Evolutionary conservation across 2,113 vertebrate genomes (phyloP).

Genomic region (Laticauda laticaudata): DNA sequence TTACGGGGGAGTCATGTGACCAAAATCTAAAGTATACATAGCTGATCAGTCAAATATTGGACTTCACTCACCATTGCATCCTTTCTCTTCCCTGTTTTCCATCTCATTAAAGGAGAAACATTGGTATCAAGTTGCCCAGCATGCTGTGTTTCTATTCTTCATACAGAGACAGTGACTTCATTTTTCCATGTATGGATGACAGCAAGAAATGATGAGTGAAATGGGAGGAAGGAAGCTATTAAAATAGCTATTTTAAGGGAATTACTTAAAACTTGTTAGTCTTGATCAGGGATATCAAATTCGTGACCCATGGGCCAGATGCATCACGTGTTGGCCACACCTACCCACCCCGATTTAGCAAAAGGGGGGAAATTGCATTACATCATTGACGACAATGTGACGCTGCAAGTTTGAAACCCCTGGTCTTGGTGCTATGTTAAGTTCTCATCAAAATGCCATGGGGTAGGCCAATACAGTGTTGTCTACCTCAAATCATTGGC

Average conservation of each 20-base stretch:
- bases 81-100: too few species aligned
- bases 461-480: not conserved
- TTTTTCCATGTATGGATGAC: not conserved
- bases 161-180: not conserved
- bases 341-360: too few species aligned
- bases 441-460: not conserved
- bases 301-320: too few species aligned
- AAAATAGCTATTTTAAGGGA: not conserved
- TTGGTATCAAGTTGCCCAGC: not conserved
- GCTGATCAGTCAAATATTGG: not conserved
- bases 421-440: too few species aligned
- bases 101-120: too few species aligned
- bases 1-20: not conserved
- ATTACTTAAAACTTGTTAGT: not conserved
- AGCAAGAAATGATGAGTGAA: not conserved
- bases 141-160: not conserved
- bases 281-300: not conserved
- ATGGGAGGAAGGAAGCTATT: not conserved
- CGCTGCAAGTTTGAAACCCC: too few species aligned
- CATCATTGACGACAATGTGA: too few species aligned
- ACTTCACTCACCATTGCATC: not conserved
- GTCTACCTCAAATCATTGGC: not conserved
- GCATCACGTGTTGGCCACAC: too few species aligned
- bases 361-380: too few species aligned
- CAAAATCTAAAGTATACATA: not conserved